Percentiles rank a stretch among this genome's conserved stretches.
phyloP scores from a whole-genome alignment of 2,113 vertebrate genomes.

The Brachyistius frenatus region DNA sequence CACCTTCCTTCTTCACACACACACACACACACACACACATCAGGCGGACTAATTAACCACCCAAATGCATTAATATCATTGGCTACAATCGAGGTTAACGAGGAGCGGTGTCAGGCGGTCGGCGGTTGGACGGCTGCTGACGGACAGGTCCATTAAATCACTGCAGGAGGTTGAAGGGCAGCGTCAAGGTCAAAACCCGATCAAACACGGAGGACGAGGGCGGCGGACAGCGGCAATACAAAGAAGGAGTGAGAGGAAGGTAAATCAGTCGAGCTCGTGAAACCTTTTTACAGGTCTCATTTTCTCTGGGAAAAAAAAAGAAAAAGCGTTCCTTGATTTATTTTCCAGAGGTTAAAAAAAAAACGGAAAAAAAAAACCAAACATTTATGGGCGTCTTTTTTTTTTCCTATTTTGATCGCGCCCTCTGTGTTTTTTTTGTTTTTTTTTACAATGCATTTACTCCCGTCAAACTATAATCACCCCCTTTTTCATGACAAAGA shows the following conservation, averaged over 20 bases:
- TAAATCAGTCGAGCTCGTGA: slow-evolving; percentile 17
- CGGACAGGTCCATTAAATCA: too few relatives aligned
- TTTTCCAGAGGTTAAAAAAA: not conserved
- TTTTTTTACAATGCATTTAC: not conserved
- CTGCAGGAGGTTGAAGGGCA: not conserved
- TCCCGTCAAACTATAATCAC: not conserved
- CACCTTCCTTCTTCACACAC: too few relatives aligned
- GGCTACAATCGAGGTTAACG: slow-evolving; percentile 67
- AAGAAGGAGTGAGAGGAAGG: not conserved
- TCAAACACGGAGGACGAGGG: not conserved
- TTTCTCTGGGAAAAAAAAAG: not conserved
- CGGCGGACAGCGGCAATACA: not conserved
- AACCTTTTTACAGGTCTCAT: slow-evolving; percentile 31
- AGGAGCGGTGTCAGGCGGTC: slow-evolving; percentile 4
- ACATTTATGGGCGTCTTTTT: not conserved
- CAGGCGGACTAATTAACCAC: slow-evolving; percentile 59
- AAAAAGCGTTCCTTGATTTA: not conserved
- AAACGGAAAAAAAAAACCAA: not conserved
- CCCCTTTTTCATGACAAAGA: slow-evolving; percentile 13
- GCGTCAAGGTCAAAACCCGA: too few relatives aligned
- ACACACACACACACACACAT: too few relatives aligned
- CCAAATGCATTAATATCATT: slow-evolving; percentile 44
- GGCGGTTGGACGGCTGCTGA: too few relatives aligned
- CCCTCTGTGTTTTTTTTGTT: too few relatives aligned
- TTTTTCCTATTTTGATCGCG: not conserved